Evolutionary conservation across 2,113 vertebrate species (phyloP).

Genomic region (Equus quagga): DNA sequence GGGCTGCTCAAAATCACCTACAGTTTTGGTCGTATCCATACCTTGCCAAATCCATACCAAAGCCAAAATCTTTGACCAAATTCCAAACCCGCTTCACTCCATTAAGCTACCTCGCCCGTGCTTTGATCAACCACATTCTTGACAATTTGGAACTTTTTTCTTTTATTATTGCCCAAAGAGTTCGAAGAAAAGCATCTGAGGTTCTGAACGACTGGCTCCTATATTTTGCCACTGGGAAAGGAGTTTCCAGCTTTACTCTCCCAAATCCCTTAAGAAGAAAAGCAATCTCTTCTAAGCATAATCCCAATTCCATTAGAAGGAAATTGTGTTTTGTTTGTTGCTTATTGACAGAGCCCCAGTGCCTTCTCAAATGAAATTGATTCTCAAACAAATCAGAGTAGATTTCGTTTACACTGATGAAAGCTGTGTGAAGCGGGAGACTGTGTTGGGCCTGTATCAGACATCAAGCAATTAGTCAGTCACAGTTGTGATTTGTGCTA

Average conservation of each 20-base stretch:
- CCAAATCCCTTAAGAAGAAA: conserved; percentile 41
- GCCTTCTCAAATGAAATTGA: conserved; percentile 65
- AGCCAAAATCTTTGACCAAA: neutral
- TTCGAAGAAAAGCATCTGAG: neutral
- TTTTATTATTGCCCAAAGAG: neutral
- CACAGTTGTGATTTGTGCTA: neutral
- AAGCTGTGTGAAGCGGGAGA: neutral
- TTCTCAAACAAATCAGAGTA: conserved; percentile 56
- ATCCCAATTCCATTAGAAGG: conserved; percentile 28
- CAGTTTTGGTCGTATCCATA: neutral
- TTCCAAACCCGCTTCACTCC: neutral
- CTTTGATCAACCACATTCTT: neutral
- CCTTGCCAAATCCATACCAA: neutral
- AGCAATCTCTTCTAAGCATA: neutral
- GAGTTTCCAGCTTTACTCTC: neutral
- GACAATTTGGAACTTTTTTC: neutral
- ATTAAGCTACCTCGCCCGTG: neutral
- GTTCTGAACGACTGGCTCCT: neutral
- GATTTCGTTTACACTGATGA: conserved; percentile 34
- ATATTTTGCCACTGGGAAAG: neutral
- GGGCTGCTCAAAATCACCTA: neutral
- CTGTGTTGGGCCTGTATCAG: neutral
- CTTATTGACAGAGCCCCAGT: conserved; percentile 49
- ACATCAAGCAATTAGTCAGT: conserved; percentile 22
- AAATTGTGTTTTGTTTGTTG: conserved; percentile 48